Evolutionary conservation across 2,888 invertebrate genomes (phyloP).

Genomic region (Spilarctia lutea): DNA sequence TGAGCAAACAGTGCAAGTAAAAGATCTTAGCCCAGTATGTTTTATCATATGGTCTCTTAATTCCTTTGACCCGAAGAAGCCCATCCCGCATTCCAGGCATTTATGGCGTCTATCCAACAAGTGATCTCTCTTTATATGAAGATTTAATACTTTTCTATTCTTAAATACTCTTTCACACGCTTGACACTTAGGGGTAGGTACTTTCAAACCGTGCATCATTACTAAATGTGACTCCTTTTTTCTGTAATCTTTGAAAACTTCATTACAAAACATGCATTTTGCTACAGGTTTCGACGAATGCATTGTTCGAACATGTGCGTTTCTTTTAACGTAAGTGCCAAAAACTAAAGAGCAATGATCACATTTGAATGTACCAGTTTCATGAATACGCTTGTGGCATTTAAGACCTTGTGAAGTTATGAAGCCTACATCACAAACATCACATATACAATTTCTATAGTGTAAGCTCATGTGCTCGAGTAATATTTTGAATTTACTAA

Average conservation of each 20-base stretch:
- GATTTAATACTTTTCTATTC: constrained; percentile 34
- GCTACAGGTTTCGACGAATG: not conserved
- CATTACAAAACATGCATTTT: constrained; percentile 57
- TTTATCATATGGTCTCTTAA: constrained; percentile 61
- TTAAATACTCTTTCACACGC: constrained; percentile 64
- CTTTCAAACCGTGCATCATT: constrained; percentile 44
- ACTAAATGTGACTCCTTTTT: constrained; percentile 51
- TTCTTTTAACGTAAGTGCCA: constrained; percentile 5
- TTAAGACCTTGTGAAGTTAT: constrained; percentile 39
- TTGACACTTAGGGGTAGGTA: constrained; percentile 52
- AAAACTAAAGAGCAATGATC: constrained; percentile 43
- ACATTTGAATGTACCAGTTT: constrained; percentile 50
- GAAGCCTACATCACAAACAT: constrained; percentile 53
- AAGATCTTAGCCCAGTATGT: constrained; percentile 60
- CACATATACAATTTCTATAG: constrained; percentile 59
- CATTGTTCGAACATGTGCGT: constrained; percentile 2
- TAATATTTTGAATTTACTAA: constrained; percentile 53
- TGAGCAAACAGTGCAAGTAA: constrained; percentile 74
- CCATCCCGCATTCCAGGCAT: constrained; percentile 51
- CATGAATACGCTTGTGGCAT: constrained; percentile 29
- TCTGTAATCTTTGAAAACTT: constrained; percentile 39
- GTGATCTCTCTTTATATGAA: constrained; percentile 60
- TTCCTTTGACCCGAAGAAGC: constrained; percentile 8
- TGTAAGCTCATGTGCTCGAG: constrained; percentile 62
- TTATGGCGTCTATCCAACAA: constrained; percentile 55